A percentile compares a stretch with the other conserved stretches of the same genome.
Evolutionary conservation across 2,797 vertebrate species (phyloP).

Genomic region (Sebastes cheni): DNA sequence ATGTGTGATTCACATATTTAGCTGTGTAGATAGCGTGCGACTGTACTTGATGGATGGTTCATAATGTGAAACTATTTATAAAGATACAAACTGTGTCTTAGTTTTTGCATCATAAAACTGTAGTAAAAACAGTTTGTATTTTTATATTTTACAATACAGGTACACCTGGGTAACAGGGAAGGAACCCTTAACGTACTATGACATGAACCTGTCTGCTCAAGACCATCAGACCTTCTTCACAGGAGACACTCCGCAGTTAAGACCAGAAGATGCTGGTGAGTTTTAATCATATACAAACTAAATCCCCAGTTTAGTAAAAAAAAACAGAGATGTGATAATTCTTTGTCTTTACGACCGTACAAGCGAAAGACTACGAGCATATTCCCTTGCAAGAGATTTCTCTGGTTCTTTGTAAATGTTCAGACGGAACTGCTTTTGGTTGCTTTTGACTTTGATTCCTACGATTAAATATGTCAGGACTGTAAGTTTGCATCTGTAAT

Average conservation of each 20-base stretch:
- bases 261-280: conserved; percentile 93
- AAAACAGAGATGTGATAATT: background rate
- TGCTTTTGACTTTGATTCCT: background rate
- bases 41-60: background rate
- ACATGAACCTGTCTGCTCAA: conserved; percentile 99
- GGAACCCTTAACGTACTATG: conserved; percentile 97
- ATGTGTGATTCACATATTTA: conserved; percentile 28
- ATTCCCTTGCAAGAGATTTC: background rate
- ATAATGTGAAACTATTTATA: background rate
- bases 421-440: background rate
- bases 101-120: background rate
- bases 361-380: too few relatives aligned
- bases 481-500: conserved; percentile 20
- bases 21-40: background rate
- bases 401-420: background rate
- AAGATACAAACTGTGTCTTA: background rate
- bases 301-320: background rate
- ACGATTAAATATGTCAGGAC: background rate
- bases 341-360: too few relatives aligned
- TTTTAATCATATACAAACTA: background rate
- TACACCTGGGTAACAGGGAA: conserved; percentile 99
- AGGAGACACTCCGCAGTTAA: conserved; percentile 92
- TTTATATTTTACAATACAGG: conserved; percentile 68
- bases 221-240: conserved; percentile 99
- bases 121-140: background rate